These are phyloP conservation scores for Solenodon paradoxus DNA, from an alignment of 2,113 vertebrate species.

Conservation along the genomic window DNA sequence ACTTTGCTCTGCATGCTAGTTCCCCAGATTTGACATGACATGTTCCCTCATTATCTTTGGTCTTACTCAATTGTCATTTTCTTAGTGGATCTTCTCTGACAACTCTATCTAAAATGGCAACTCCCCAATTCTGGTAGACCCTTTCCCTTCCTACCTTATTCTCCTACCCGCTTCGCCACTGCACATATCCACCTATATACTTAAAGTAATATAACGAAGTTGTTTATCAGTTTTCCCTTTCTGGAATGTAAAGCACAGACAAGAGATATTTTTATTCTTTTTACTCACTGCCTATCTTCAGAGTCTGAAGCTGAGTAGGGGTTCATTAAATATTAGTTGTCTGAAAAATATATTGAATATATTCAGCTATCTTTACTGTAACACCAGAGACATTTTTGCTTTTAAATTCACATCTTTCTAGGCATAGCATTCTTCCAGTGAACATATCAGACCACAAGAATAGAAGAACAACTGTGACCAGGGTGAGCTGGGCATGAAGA, in stretches of 20 bases:
- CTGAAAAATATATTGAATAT: background rate
- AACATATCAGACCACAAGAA: background rate
- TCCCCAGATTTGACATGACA: background rate
- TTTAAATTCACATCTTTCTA: background rate
- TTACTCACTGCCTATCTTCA: background rate
- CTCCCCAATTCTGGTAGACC: background rate
- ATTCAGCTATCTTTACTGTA: background rate
- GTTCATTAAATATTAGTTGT: background rate
- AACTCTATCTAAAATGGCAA: conserved; percentile 3
- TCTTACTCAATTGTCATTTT: background rate
- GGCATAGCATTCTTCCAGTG: background rate
- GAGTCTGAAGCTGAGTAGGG: background rate
- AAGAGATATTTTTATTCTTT: background rate
- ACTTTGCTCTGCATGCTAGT: background rate
- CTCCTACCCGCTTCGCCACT: background rate
- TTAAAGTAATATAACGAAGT: background rate
- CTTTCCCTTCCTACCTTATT: background rate
- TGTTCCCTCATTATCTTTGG: background rate
- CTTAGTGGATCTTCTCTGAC: background rate
- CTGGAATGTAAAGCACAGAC: background rate
- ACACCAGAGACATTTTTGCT: background rate
- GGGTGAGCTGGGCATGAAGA: background rate
- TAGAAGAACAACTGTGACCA: background rate
- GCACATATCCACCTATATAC: background rate
- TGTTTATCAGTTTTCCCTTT: background rate